Evolutionary conservation across 2,113 vertebrate genomes (phyloP).

Genomic region (human (Homo sapiens)): DNA sequence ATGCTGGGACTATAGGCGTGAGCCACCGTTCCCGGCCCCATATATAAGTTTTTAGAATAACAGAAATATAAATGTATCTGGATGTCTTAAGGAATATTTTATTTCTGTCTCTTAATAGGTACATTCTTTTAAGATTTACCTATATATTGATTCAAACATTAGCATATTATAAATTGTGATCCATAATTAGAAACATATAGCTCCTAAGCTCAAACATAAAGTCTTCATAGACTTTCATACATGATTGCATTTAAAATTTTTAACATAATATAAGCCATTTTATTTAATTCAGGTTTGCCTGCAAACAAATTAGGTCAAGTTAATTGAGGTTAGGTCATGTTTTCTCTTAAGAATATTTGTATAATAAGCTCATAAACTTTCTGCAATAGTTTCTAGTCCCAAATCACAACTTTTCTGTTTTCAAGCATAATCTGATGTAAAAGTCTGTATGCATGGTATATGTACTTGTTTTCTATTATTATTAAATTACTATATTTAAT

Average conservation of each 20-base stretch:
- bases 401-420: background rate
- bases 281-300: background rate
- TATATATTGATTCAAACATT: background rate
- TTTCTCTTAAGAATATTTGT: background rate
- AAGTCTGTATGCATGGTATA: background rate
- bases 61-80: background rate
- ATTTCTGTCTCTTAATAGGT: background rate
- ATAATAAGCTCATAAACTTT: background rate
- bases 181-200: background rate
- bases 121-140: constrained; percentile 3
- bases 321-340: background rate
- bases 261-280: background rate
- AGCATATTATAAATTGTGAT: background rate
- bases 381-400: background rate
- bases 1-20: too few relatives aligned
- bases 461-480: background rate
- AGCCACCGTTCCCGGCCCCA: too few relatives aligned
- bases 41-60: background rate
- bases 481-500: background rate
- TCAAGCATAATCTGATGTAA: background rate
- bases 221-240: background rate
- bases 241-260: background rate
- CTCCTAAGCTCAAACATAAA: background rate
- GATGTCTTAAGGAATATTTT: background rate
- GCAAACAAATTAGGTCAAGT: background rate